Percentiles rank a stretch among this genome's conserved stretches.
phyloP scores from a whole-genome alignment of 2,113 vertebrate genomes.

The Monopterus albus region DNA sequence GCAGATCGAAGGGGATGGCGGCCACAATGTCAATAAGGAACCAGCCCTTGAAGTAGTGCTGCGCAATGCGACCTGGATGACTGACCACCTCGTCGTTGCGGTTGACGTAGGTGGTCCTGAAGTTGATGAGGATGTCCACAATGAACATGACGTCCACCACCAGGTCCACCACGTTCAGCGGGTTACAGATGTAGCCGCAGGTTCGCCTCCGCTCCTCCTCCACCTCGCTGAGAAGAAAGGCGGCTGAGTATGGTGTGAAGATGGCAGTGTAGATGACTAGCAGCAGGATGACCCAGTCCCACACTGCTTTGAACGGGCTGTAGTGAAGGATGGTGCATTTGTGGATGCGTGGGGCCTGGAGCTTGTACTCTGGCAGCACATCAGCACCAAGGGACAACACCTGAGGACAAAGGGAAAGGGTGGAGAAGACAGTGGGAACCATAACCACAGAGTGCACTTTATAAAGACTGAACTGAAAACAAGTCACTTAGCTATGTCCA shows the following conservation, averaged over 20 bases:
- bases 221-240: slow-evolving; percentile 95
- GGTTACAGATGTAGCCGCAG: slow-evolving; percentile 94
- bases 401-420: slow-evolving; percentile 68
- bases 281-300: slow-evolving; percentile 98
- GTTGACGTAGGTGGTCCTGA: slow-evolving; percentile 99
- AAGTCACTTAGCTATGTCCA: too few relatives aligned
- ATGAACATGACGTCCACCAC: slow-evolving; percentile 99
- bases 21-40: slow-evolving; percentile 99
- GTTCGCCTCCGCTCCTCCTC: slow-evolving; percentile 87
- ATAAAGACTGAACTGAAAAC: too few relatives aligned
- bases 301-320: slow-evolving; percentile 98
- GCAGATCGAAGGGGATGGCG: slow-evolving; percentile 96
- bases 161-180: slow-evolving; percentile 96
- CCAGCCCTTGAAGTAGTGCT: slow-evolving; percentile 99
- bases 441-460: background rate
- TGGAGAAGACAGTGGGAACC: background rate
- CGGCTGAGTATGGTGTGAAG: slow-evolving; percentile 96
- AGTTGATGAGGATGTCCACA: slow-evolving; percentile 98
- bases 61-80: slow-evolving; percentile 92
- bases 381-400: slow-evolving; percentile 96
- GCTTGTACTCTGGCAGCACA: slow-evolving; percentile 96
- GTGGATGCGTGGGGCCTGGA: slow-evolving; percentile 95
- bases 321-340: slow-evolving; percentile 98
- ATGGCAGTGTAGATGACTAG: slow-evolving; percentile 98
- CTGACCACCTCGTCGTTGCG: slow-evolving; percentile 97